Conservation (phyloP, 2,888 invertebrate species). For the Cinara cedri region DNA sequence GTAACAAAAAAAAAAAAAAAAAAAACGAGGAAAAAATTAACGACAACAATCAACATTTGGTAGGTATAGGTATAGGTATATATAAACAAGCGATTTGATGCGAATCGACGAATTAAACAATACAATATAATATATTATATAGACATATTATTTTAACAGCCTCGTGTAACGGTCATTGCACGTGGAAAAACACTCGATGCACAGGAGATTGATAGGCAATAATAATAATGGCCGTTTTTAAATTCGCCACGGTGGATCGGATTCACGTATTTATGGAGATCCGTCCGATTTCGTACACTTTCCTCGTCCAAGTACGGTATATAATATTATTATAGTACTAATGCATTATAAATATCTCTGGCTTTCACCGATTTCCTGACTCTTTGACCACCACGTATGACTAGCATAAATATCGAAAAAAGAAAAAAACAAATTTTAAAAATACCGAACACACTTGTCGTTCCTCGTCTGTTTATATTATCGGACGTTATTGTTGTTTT, state of each 20-base stretch:
- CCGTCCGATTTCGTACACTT: conserved; percentile 50
- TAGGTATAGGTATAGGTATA: no score
- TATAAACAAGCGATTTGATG: neutral
- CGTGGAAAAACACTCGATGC: no score
- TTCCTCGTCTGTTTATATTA: conserved; percentile 8
- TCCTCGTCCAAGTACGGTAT: conserved; percentile 16
- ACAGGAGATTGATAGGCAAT: no score
- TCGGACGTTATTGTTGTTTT: neutral
- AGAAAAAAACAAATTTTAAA: neutral
- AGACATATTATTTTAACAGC: no score
- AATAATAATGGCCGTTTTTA: conserved; percentile 4
- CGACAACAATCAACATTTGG: neutral
- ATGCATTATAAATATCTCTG: conserved; percentile 10
- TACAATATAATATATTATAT: no score
- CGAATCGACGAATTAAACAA: neutral
- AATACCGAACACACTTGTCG: neutral
- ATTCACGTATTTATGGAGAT: conserved; percentile 38
- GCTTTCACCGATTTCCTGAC: conserved; percentile 51
- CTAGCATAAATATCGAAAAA: conserved; percentile 31
- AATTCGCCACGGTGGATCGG: conserved; percentile 42
- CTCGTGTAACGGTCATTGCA: no score
- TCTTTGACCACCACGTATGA: conserved; percentile 29
- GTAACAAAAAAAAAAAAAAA: conserved; percentile 58
- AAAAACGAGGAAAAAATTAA: conserved; percentile 54
- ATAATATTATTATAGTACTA: neutral